Evolutionary conservation across 2,797 vertebrate genomes (phyloP), one percentile per base, ranked within the genome.

Genomic region (Vespertilio murinus): DNA sequence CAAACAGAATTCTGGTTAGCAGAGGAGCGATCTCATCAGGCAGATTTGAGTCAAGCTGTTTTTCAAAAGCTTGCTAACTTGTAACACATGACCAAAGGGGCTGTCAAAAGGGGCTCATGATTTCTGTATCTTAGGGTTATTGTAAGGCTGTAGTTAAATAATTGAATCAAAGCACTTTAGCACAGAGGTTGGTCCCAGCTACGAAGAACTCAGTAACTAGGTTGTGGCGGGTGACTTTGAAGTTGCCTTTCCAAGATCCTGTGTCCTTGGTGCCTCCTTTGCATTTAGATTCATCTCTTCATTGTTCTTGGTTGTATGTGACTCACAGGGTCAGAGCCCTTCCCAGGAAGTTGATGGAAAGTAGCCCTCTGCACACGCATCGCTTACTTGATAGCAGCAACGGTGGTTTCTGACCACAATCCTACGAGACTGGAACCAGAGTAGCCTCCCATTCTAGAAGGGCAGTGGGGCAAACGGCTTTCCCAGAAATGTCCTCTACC

Each of bases 1-100:
- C 70, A 91, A 90, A 90, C 74, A 93, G 93, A 93, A 74, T 79
- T 94, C 67, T 84, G 73, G 77, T 93, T 75, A 95, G 79, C 81
- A 74, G 92, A 96, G 23, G 64, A 79, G 52, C 52, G 52, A 2
- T 90, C 81, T 88, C 90, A 93, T 82, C 64, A 56, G 92, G 70
- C 93, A 95, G 91, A 71, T 65, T 96, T 69, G n/a, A 91, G 64
- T 93, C 81, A 69, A 71, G 23, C 84, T 95, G 71, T 78, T 95
- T 95, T 94, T 93, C 81, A 78, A 93, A 96, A 61, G 25, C 20
- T 89, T 77, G 67, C 74, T 91, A 81, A 74, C 70, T 95, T 94
- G 85, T 77, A 84, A 67, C 87, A 93, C 2, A 10, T 94, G 91
- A 93, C 69, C 20, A 18, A 35, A 22, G 49, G 38, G 42, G 56